These are phyloP conservation scores for Rhinella marina DNA, from an alignment of 2,797 vertebrate species.

Conservation along the genomic window DNA sequence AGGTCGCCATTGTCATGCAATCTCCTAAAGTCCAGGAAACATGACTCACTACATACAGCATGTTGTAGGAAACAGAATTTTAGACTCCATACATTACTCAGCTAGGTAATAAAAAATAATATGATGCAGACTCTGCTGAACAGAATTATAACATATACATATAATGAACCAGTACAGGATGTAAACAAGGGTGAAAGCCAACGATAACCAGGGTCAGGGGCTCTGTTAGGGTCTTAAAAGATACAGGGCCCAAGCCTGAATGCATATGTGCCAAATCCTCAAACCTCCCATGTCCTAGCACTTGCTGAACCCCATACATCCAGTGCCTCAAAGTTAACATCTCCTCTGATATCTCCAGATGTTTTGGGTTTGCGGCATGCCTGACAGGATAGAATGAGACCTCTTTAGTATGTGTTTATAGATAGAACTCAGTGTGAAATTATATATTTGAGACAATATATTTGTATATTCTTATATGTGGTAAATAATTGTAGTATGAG, in stretches of 20 bases:
- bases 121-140: background rate
- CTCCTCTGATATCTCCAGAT: too few species aligned
- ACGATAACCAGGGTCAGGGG: background rate
- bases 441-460: background rate
- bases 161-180: background rate
- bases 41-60: background rate
- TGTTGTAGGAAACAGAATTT: background rate
- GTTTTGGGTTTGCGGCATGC: too few species aligned
- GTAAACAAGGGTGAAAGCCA: background rate
- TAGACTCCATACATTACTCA: background rate
- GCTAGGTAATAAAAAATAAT: background rate
- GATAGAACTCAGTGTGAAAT: background rate
- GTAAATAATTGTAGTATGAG: background rate
- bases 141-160: background rate
- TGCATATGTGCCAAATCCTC: too few species aligned
- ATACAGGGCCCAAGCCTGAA: too few species aligned
- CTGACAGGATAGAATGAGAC: background rate
- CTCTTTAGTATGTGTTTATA: background rate
- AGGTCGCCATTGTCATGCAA: background rate
- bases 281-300: too few species aligned
- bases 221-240: too few species aligned
- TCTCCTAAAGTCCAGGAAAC: background rate
- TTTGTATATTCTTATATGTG: background rate
- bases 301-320: too few species aligned
- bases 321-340: too few species aligned